Conservation (phyloP, 2,797 vertebrate species). For the Pelobates cultripes region DNA sequence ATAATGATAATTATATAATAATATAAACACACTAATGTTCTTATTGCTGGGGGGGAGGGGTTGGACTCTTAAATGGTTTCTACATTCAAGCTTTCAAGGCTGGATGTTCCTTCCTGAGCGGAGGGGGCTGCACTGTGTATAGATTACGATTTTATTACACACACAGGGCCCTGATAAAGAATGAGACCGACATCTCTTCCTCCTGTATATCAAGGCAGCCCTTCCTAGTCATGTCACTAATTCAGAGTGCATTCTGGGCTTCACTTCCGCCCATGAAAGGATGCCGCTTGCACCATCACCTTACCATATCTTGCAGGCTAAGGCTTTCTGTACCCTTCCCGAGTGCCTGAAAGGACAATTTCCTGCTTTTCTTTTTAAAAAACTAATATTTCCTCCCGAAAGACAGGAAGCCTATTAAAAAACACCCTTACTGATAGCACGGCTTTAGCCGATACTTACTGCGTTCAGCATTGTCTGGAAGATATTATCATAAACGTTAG, state of each 20-base stretch:
- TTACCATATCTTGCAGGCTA: constrained; percentile 12
- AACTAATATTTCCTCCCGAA: neutral
- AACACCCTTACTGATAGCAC: too few relatives aligned
- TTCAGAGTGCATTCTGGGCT: constrained; percentile 1
- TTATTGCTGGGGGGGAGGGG: too few relatives aligned
- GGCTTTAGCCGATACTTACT: too few relatives aligned
- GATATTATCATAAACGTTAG: too few relatives aligned
- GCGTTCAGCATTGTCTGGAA: too few relatives aligned
- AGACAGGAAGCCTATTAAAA: constrained; percentile 6
- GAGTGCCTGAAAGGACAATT: neutral
- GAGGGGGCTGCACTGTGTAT: neutral
- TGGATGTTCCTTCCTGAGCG: too few relatives aligned
- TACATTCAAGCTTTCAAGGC: too few relatives aligned
- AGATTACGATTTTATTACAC: constrained; percentile 7
- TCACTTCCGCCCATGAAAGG: constrained; percentile 26
- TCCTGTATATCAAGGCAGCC: constrained; percentile 20
- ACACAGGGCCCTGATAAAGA: neutral
- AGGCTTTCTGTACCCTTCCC: constrained; percentile 7
- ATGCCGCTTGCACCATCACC: constrained; percentile 29
- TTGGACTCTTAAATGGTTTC: too few relatives aligned
- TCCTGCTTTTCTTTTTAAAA: constrained; percentile 43
- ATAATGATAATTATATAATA: too few relatives aligned
- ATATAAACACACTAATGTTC: too few relatives aligned
- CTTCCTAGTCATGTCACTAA: neutral
- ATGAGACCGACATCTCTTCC: too few relatives aligned